A percentile compares a stretch with the other conserved stretches of the same genome.
These are phyloP conservation scores for Stenodema calcarata DNA, from an alignment of 2,888 invertebrate genomes.

Conservation along the genomic window DNA sequence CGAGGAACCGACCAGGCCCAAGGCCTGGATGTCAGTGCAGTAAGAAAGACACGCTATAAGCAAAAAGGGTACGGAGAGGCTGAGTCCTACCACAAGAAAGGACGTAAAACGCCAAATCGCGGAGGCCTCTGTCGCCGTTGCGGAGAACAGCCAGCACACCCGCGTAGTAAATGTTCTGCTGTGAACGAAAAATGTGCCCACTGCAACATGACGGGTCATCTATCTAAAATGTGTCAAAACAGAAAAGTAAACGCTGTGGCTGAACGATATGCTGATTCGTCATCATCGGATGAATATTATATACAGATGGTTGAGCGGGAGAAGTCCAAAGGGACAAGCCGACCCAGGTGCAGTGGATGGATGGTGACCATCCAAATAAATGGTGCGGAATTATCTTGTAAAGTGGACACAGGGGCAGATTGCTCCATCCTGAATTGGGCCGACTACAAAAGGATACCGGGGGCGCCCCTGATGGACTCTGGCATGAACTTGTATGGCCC, in stretches of 20 bases:
- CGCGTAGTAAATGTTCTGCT: neutral
- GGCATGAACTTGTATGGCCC: constrained; percentile 6
- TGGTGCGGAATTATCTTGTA: neutral
- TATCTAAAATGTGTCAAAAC: neutral
- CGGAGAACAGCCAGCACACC: neutral
- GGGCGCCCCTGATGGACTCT: no score
- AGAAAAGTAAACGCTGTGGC: neutral
- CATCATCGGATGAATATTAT: no score
- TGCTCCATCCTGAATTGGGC: no score
- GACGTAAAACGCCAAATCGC: no score
- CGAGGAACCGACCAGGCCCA: neutral
- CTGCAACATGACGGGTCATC: neutral
- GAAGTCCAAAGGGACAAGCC: neutral
- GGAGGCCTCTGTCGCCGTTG: neutral
- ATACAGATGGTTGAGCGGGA: neutral
- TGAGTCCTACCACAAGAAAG: neutral
- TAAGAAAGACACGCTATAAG: neutral
- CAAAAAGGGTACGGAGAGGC: neutral
- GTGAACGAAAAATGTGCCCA: neutral
- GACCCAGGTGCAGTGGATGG: no score
- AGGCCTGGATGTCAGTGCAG: no score
- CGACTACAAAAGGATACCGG: neutral
- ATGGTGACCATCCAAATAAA: neutral
- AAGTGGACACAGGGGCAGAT: constrained; percentile 1
- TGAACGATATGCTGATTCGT: neutral